Evolutionary conservation across 2,888 invertebrate genomes (phyloP), one percentile per base, ranked within the genome.

Genomic region (Amaurobius ferox): DNA sequence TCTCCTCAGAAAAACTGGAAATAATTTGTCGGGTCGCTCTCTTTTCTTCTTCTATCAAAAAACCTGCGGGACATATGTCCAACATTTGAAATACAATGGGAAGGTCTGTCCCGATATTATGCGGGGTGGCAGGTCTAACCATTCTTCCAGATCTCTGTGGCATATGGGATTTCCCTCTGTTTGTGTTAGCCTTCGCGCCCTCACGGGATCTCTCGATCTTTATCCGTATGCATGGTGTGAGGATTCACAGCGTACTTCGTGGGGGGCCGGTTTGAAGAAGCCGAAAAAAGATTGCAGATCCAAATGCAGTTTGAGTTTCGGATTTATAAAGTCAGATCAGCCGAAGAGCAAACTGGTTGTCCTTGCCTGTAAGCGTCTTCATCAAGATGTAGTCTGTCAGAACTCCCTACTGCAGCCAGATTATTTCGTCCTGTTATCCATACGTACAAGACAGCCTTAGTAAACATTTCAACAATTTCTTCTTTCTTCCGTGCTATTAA

Each of bases 11-110:
- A 40, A 78, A 77, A 77, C 77, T 85, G 48, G 72, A 67, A 85
- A 85, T 85, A 85, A 85, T 85, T 85, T 85, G 83, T 85, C 83
- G 83, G 40, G 77, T 55, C 29, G 16, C 30, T 44, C 66, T 28
- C 61, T 61, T 68, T 39, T 35, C 40, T 19, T 23, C 30, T 30
- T 40, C 68, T 70, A 83, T 83, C 81, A 83, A 83, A 77, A 35
- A 85, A 85, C 72, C 77, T 5, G 77, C 77, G 77, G 83, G 83
- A 85, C 83, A 85, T 85, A 77, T 85, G 83, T 85, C 83, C 83
- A 55, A 85, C 83, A 85, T 39, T 71, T 28, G 40, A 77, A 85
- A 85, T 77, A 85, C 83, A 85, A 85, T 77, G 55, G 77, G 77
- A 77, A 62, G 70, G 64, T 30, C 76, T 76, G 44, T 44, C 68